These are phyloP conservation scores for Pseudorectes ferrugineus DNA, from an alignment of 2,113 vertebrate genomes.

Conservation along the genomic window DNA sequence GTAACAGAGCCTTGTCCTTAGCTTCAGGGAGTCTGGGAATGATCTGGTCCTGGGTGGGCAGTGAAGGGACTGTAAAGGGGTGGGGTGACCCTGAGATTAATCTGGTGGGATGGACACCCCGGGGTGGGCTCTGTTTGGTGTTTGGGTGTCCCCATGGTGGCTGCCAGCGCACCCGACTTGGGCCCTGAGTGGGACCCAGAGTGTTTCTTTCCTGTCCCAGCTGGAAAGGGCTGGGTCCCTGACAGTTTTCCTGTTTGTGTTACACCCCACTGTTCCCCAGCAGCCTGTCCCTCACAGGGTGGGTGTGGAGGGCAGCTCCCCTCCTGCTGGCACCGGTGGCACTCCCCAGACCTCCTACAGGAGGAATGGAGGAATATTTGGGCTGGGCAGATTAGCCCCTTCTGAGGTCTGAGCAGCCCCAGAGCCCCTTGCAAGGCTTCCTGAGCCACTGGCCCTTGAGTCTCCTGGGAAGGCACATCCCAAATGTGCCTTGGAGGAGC, in stretches of 20 bases:
- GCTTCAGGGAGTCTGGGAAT: neutral
- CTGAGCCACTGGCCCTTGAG: rapidly evolving
- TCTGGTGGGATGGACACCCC: neutral
- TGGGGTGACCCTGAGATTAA: neutral
- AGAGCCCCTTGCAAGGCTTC: neutral
- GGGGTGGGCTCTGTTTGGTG: rapidly evolving
- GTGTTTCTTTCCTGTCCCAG: neutral
- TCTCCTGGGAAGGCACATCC: rapidly evolving
- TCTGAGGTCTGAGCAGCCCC: neutral
- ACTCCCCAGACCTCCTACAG: neutral
- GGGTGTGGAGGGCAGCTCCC: neutral
- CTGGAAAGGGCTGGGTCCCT: constrained; percentile 23
- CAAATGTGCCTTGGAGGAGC: neutral
- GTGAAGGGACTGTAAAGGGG: neutral
- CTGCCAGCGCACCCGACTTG: rapidly evolving
- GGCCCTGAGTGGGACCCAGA: neutral
- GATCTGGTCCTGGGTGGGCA: neutral
- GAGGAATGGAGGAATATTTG: neutral
- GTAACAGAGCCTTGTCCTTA: neutral
- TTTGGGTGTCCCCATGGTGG: rapidly evolving
- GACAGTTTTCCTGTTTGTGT: constrained; percentile 32
- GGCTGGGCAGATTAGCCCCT: neutral
- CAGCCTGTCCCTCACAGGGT: neutral
- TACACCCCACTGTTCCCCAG: neutral
- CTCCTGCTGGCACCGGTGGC: neutral